These are phyloP conservation scores for Prunella himalayana DNA, from an alignment of 2,113 vertebrate species.

Conservation along the genomic window DNA sequence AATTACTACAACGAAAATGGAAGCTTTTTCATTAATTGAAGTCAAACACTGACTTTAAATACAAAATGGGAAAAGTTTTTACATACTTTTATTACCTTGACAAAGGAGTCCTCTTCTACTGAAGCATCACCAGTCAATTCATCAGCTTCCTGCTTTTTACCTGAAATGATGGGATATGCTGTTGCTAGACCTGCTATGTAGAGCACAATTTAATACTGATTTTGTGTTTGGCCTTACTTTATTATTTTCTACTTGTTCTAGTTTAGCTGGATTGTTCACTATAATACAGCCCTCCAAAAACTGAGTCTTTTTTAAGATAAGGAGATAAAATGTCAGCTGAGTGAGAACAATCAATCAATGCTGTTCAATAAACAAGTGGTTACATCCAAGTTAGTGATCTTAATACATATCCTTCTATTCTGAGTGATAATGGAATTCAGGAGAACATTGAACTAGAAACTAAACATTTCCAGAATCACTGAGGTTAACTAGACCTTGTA, in stretches of 20 bases:
- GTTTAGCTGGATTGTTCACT: background rate
- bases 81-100: conserved; percentile 81
- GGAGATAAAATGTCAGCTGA: background rate
- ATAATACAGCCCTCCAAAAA: background rate
- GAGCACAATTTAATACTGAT: background rate
- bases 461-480: background rate
- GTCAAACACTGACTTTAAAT: background rate
- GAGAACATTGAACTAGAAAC: background rate
- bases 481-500: background rate
- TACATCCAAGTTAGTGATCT: background rate
- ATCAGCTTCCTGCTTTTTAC: conserved; percentile 86
- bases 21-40: background rate
- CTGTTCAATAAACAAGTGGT: background rate
- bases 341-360: background rate
- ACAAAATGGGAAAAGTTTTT: background rate
- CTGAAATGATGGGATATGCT: conserved; percentile 66
- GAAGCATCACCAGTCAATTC: conserved; percentile 80
- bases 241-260: background rate
- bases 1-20: background rate
- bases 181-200: background rate
- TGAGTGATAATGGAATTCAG: background rate
- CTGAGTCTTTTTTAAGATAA: background rate
- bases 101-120: conserved; percentile 84
- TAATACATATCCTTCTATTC: background rate
- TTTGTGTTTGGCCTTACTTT: background rate